phyloP scores from a whole-genome alignment of 2,797 vertebrate species.

The Hyperoplus immaculatus region DNA sequence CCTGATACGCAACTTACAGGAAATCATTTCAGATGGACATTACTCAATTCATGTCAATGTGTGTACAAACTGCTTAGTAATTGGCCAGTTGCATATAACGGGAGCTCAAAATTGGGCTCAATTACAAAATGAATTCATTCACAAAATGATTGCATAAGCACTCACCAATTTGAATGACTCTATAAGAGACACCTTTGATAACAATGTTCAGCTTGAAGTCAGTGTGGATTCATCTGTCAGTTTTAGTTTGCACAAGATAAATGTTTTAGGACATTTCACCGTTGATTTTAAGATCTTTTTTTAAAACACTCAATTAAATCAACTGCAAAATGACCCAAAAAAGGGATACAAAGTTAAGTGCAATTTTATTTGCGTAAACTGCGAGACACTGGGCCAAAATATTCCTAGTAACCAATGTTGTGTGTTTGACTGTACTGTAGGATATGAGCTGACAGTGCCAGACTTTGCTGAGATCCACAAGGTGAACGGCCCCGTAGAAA shows the following conservation, averaged over 20 bases:
- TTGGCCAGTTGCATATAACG: neutral
- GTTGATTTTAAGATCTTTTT: neutral
- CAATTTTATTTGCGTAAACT: neutral
- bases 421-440: constrained; percentile 66
- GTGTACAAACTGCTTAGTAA: neutral
- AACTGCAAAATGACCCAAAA: neutral
- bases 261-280: neutral
- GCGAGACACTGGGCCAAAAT: neutral
- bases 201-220: too few relatives aligned
- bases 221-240: too few relatives aligned
- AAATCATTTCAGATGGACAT: neutral
- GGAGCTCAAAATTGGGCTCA: neutral
- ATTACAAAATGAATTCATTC: too few relatives aligned
- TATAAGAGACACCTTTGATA: too few relatives aligned
- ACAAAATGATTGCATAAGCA: too few relatives aligned
- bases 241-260: too few relatives aligned
- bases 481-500: constrained; percentile 81
- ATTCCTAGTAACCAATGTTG: neutral
- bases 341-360: neutral
- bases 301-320: neutral
- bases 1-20: neutral
- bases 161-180: too few relatives aligned
- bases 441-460: constrained; percentile 58
- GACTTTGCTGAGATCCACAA: constrained; percentile 85
- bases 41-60: neutral